phyloP scores from a whole-genome alignment of 2,797 vertebrate genomes.

The Phaenicophaeus curvirostris region DNA sequence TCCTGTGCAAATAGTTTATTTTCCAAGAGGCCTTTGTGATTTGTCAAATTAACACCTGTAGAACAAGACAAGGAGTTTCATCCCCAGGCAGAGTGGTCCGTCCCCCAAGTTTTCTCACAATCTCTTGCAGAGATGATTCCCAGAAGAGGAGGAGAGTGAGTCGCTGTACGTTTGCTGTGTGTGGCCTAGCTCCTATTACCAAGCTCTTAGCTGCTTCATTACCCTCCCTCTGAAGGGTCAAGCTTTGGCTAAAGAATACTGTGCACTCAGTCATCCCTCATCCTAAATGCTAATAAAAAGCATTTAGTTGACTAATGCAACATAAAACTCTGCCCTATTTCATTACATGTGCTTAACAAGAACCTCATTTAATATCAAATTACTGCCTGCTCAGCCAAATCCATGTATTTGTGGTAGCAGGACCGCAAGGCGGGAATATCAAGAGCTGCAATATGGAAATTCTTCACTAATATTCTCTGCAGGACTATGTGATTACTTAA shows the following conservation, averaged over 20 bases:
- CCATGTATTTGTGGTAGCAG: slow-evolving; percentile 79
- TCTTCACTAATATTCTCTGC: slow-evolving; percentile 83
- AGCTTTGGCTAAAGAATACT: slow-evolving; percentile 79
- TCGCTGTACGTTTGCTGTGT: slow-evolving; percentile 9
- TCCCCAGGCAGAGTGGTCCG: neutral
- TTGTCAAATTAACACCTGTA: slow-evolving; percentile 77
- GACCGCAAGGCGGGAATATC: slow-evolving; percentile 87
- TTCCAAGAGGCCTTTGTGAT: slow-evolving; percentile 62
- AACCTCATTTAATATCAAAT: slow-evolving; percentile 84
- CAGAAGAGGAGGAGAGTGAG: neutral
- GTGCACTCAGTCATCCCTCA: slow-evolving; percentile 77
- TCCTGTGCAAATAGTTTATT: neutral
- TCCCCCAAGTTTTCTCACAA: slow-evolving; percentile 63
- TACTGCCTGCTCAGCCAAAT: slow-evolving; percentile 83
- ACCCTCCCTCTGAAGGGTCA: slow-evolving; percentile 48
- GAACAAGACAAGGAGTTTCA: slow-evolving; percentile 47
- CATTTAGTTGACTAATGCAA: slow-evolving; percentile 79
- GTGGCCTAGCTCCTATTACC: slow-evolving; percentile 65
- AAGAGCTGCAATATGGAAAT: slow-evolving; percentile 89
- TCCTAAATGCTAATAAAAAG: slow-evolving; percentile 87
- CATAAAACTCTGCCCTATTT: slow-evolving; percentile 68
- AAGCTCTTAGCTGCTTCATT: slow-evolving; percentile 69
- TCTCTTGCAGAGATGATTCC: slow-evolving; percentile 4
- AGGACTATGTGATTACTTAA: slow-evolving; percentile 86
- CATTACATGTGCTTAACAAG: slow-evolving; percentile 85